Evolutionary conservation across 2,113 vertebrate species (phyloP), one percentile per base, ranked within the genome.

Genomic region (Hoplias malabaricus): DNA sequence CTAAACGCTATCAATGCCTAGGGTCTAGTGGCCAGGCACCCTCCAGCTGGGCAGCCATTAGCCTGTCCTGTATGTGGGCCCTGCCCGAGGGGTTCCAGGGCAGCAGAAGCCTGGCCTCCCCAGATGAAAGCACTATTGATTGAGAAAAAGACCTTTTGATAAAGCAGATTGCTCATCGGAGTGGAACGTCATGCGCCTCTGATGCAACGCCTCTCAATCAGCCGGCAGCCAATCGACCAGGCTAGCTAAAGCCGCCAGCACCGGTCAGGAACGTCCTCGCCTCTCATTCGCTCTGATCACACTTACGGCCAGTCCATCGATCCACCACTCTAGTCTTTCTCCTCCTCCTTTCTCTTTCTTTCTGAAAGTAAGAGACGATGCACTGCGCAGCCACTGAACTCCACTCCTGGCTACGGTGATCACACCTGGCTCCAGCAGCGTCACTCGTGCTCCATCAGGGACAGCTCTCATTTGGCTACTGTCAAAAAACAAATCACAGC

Each of bases 101-200:
- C 75, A 69, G 38, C 36, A n/a, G 29, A 53, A 43, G 79, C 42
- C 65, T 70, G 79, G 81, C 63, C 81, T 90, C 86, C 86, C 84
- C 76, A 75, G 86, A 82, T 81, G 53, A 90, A 88, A 89, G 85
- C 78, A 78, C 69, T 89, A 92, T 92, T 88, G 91, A 93, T 91
- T 85, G 84, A 86, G 80, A 90, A 89, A 89, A 91, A 89, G 82
- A 87, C 84, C 84, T 86, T 92, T 88, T 91, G 90, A 92, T 90
- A 88, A 89, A 87, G 87, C 84, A 89, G 89, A 92, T 91, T 91
- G 90, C 85, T 90, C 90, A 90, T 90, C 84, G 88, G 88, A 87
- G 89, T 89, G 88, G 86, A 92, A 91, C 82, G 79, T 89, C 90
- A 91, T 92, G 91, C 83, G 69, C 85, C 87, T 88, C 84, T 84